These are phyloP conservation scores for Epinephelus awoara DNA, from an alignment of 2,797 vertebrate genomes.

Conservation along the genomic window DNA sequence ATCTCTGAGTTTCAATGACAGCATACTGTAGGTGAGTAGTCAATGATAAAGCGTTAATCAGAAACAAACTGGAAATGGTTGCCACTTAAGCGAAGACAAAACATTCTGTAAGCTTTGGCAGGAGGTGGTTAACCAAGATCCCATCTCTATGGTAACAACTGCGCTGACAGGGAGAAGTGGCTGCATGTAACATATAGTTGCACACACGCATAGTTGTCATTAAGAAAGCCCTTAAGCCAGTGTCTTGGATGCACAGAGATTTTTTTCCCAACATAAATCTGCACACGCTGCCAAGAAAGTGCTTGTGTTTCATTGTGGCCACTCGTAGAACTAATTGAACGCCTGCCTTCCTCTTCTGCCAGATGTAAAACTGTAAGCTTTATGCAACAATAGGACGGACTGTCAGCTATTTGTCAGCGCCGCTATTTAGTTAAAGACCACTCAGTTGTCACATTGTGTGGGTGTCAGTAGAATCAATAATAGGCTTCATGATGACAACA, in stretches of 20 bases:
- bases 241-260: slow-evolving; percentile 22
- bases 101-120: slow-evolving; percentile 35
- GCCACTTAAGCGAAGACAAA: slow-evolving; percentile 30
- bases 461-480: slow-evolving; percentile 79
- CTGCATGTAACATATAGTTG: slow-evolving; percentile 40
- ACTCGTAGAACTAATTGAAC: slow-evolving; percentile 63
- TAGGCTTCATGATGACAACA: slow-evolving; percentile 70
- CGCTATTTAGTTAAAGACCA: slow-evolving; percentile 76
- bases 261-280: slow-evolving; percentile 25
- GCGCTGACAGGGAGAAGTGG: slow-evolving; percentile 41
- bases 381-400: slow-evolving; percentile 63
- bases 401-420: slow-evolving; percentile 73
- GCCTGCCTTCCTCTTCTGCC: slow-evolving; percentile 56
- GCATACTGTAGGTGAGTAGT: not conserved
- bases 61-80: slow-evolving; percentile 11
- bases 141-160: slow-evolving; percentile 68
- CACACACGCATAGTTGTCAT: slow-evolving; percentile 46
- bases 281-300: slow-evolving; percentile 58
- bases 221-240: slow-evolving; percentile 55
- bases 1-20: not conserved
- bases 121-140: slow-evolving; percentile 50
- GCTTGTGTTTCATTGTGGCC: slow-evolving; percentile 43
- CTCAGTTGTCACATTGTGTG: slow-evolving; percentile 75
- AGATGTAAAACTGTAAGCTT: slow-evolving; percentile 69
- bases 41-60: not conserved